These are phyloP conservation scores for Synergus laeviventris DNA, from an alignment of 2,888 invertebrate species.

Conservation along the genomic window DNA sequence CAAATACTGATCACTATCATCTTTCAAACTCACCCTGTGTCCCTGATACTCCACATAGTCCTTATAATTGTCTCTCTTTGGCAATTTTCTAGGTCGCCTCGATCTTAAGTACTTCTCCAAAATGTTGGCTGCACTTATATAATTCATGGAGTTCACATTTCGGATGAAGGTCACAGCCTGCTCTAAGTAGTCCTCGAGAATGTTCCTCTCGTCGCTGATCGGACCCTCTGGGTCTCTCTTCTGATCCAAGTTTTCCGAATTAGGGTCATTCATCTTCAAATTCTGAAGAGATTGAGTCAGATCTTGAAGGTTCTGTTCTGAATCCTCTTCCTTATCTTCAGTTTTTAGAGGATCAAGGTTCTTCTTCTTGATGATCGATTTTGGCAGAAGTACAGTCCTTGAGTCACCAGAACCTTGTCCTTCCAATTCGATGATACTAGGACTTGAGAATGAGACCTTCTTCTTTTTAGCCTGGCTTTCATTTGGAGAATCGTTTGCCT, in stretches of 20 bases:
- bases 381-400: conserved; percentile 37
- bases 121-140: conserved; percentile 57
- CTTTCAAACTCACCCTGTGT: conserved; percentile 42
- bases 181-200: conserved; percentile 62
- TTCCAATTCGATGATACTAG: neutral
- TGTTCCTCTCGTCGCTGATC: conserved; percentile 16
- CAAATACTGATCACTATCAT: conserved; percentile 51
- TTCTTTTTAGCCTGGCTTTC: conserved; percentile 48
- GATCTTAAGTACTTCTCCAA: conserved; percentile 49
- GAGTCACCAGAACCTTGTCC: neutral
- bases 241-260: conserved; percentile 39
- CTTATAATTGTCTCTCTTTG: neutral
- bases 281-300: neutral
- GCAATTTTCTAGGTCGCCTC: conserved; percentile 31
- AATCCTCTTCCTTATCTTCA: conserved; percentile 60
- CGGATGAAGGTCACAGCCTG: conserved; percentile 66
- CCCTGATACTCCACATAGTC: conserved; percentile 8
- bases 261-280: neutral
- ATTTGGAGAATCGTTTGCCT: neutral
- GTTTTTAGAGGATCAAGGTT: conserved; percentile 43
- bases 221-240: conserved; percentile 23
- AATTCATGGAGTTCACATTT: conserved; percentile 67
- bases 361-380: conserved; percentile 61
- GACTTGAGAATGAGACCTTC: conserved; percentile 58
- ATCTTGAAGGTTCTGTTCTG: conserved; percentile 53